Conservation (phyloP, 2,797 vertebrate species). For the Lophius americanus region DNA sequence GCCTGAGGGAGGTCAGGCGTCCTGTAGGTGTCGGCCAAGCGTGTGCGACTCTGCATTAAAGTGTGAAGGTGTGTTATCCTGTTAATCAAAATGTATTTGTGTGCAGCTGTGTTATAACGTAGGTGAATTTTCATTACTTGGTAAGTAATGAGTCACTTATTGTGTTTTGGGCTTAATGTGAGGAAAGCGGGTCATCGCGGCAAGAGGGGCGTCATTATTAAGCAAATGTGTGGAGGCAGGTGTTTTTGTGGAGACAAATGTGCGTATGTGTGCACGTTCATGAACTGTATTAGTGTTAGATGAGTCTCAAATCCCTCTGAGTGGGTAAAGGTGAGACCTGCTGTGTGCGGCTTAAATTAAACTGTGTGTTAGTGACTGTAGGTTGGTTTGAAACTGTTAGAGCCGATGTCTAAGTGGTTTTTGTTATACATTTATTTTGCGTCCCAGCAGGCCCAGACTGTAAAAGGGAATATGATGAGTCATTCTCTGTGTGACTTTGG, state of each 20-base stretch:
- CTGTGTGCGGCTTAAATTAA: conserved; percentile 63
- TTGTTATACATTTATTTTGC: conserved; percentile 66
- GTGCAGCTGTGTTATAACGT: conserved; percentile 1
- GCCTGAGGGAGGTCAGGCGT: conserved; percentile 44
- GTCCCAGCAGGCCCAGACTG: conserved; percentile 57
- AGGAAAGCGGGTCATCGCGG: conserved; percentile 50
- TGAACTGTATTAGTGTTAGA: conserved; percentile 15
- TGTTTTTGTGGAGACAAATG: conserved; percentile 34
- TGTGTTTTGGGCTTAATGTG: conserved; percentile 50
- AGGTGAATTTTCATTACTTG: conserved; percentile 56
- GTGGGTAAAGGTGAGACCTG: conserved; percentile 41
- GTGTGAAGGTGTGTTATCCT: conserved; percentile 7
- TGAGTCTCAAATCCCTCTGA: conserved; percentile 32
- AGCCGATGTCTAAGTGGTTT: conserved; percentile 59
- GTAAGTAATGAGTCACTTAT: conserved; percentile 29
- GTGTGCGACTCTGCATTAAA: conserved; percentile 7
- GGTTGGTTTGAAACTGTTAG: conserved; percentile 61
- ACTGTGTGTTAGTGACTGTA: conserved; percentile 59
- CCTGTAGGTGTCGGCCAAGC: conserved; percentile 27
- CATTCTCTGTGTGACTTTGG: conserved; percentile 60
- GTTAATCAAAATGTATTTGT: conserved; percentile 30
- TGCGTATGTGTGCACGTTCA: conserved; percentile 36
- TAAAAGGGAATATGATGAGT: conserved; percentile 73
- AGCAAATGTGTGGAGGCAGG: conserved; percentile 48
- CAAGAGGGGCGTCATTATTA: conserved; percentile 38